Evolutionary conservation across 2,888 invertebrate species (phyloP).

Genomic region (Chirona hameri): DNA sequence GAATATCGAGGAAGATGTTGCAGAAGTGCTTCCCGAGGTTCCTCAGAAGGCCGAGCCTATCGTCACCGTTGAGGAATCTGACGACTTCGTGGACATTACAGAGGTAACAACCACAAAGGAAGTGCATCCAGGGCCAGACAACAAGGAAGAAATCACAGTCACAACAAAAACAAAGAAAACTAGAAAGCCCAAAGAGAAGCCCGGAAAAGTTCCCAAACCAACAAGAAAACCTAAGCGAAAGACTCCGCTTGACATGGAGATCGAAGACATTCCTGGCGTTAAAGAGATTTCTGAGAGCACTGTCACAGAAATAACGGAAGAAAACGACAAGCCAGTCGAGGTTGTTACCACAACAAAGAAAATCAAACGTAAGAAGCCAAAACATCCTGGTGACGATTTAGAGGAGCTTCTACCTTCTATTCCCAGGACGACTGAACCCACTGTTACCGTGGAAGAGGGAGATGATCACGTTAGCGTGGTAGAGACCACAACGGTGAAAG

Average conservation of each 20-base stretch:
- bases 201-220: too few species aligned
- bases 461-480: too few species aligned
- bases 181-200: not conserved
- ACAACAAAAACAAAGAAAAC: not conserved
- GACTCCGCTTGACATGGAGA: not conserved
- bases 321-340: not conserved
- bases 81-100: not conserved
- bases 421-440: too few species aligned
- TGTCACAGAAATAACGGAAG: not conserved
- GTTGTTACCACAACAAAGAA: not conserved
- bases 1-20: too few species aligned
- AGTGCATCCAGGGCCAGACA: not conserved
- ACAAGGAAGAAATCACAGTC: not conserved
- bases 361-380: not conserved
- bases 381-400: not conserved
- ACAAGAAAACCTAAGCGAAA: not conserved
- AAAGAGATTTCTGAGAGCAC: not conserved
- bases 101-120: not conserved
- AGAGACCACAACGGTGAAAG: not conserved
- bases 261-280: not conserved
- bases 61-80: not conserved
- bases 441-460: too few species aligned
- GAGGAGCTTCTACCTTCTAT: too few species aligned
- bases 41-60: not conserved
- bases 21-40: not conserved